Evolutionary conservation across 1,140 invertebrate genomes (phyloP), one percentile per base, ranked within the genome.

Genomic region (Bombus superbus): DNA sequence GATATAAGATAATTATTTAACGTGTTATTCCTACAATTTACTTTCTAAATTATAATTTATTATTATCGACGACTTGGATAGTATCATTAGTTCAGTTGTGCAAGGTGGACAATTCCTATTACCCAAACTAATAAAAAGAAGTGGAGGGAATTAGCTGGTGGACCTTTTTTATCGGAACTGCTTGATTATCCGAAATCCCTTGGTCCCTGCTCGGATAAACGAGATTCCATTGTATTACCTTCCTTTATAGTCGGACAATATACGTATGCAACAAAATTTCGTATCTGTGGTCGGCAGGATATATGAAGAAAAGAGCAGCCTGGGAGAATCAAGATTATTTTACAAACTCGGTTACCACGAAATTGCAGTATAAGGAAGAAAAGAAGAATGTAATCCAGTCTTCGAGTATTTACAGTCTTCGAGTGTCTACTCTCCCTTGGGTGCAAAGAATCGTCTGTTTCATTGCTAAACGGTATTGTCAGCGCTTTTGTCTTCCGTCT

Each of bases 371-470:
- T 38, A n/a, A 74, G 40, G 3, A 15, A 15, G 40, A 25, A 28
- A 35, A n/a, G 8, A 4, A 35, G 8, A 75, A 28, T 13, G 62
- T 68, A 35, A 25, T 35, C 59, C 18, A 9, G 6, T 83, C 38
- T 9, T 22, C 47, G 42, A 83, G 78, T 66, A 42, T 83, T 77
- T 83, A 57, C 38, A 44, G 47, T 22, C 47, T 53, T 53, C 47
- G 47, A 53, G 47, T 53, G 47, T 53, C 32, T 28, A 8, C 11
- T 28, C 10, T 68, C 28, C 35, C 22, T 22, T 32, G 35, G 42
- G 2, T 64, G 4, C 4, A 1, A 38, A 10, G 0, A 25, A 22
- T 25, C 9, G 18, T 0, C 6, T 59, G 38, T 32, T 83, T 71
- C 82, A 78, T 71, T 68, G 44, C 32, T 78, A 11, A n/a, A 68